These are phyloP conservation scores for Bungarus multicinctus DNA, from an alignment of 2,113 vertebrate genomes.

Conservation along the genomic window DNA sequence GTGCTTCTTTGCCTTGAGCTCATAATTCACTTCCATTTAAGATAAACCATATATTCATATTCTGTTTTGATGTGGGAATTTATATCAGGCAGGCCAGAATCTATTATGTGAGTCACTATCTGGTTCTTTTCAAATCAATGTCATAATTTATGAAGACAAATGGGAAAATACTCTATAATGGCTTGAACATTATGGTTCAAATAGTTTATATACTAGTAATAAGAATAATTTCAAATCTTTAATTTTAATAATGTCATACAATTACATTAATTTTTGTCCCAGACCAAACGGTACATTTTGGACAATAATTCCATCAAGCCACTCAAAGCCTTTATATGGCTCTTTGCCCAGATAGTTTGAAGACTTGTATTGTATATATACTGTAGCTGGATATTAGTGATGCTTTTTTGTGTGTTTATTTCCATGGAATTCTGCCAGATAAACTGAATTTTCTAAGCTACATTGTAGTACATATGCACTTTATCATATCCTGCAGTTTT, in stretches of 20 bases:
- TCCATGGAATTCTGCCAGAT: neutral
- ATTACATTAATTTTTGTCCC: neutral
- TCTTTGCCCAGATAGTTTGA: neutral
- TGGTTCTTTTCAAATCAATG: neutral
- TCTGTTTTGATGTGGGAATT: neutral
- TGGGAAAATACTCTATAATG: neutral
- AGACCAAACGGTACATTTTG: neutral
- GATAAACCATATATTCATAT: neutral
- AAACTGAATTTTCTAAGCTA: neutral
- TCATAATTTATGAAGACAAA: too few species aligned
- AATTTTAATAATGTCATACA: neutral
- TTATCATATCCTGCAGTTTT: neutral
- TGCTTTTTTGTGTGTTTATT: neutral
- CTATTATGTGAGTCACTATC: neutral
- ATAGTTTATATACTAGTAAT: neutral
- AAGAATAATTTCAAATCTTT: neutral
- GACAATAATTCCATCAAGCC: neutral
- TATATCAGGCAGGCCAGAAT: neutral
- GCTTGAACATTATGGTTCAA: neutral
- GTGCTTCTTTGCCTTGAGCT: neutral
- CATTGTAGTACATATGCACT: neutral
- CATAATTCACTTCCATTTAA: neutral
- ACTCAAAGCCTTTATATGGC: neutral
- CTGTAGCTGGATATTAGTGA: neutral
- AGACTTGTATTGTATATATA: neutral